phyloP scores from a whole-genome alignment of 2,113 vertebrate genomes.

The Lasiurus cinereus region DNA sequence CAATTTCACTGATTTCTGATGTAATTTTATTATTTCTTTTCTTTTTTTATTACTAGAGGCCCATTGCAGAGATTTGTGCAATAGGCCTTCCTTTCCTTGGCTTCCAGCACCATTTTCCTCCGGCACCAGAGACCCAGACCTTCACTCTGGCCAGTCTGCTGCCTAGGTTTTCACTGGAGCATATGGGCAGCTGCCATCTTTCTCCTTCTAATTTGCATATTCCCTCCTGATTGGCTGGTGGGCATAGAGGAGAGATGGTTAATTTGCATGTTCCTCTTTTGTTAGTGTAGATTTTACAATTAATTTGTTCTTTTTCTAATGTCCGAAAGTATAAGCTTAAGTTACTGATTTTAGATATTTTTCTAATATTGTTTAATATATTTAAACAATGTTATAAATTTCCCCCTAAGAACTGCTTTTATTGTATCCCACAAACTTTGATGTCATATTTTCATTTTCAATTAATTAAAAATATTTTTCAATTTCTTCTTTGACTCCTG shows the following conservation, averaged over 20 bases:
- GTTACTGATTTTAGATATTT: neutral
- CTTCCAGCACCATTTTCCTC: too few species aligned
- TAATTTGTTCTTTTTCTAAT: neutral
- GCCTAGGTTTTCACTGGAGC: too few species aligned
- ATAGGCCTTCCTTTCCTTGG: too few species aligned
- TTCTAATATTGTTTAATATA: neutral
- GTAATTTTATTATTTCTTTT: neutral
- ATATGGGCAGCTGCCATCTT: too few species aligned
- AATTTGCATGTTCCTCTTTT: too few species aligned
- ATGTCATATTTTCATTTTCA: neutral
- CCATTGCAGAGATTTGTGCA: too few species aligned
- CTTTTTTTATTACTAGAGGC: neutral
- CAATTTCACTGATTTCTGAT: neutral
- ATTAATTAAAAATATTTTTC: constrained; percentile 7
- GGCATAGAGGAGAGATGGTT: too few species aligned
- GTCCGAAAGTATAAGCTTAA: neutral
- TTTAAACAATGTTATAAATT: neutral
- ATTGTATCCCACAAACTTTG: neutral
- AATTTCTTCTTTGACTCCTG: constrained; percentile 18
- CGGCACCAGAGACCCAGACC: too few species aligned
- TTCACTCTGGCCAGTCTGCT: too few species aligned
- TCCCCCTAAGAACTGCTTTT: neutral
- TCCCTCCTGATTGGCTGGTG: too few species aligned
- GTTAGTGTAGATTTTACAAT: neutral
- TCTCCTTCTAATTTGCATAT: too few species aligned